These are phyloP conservation scores for Dicranocentrus wangi DNA, from an alignment of 2,888 invertebrate species.

Conservation along the genomic window DNA sequence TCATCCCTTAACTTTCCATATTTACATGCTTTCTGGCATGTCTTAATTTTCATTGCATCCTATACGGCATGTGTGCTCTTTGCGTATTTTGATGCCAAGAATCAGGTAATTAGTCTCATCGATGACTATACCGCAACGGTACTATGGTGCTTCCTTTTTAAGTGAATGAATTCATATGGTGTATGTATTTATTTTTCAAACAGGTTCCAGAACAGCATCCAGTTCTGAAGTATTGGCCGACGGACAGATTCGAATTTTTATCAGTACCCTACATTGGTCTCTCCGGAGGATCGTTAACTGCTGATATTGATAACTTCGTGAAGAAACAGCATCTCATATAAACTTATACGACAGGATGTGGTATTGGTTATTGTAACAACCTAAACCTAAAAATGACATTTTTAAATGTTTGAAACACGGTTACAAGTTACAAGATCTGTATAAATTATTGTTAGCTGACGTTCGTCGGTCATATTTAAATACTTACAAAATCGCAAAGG, in stretches of 20 bases:
- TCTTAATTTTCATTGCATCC: conserved; percentile 86
- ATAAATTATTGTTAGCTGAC: too few species aligned
- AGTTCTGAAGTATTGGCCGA: conserved; percentile 84
- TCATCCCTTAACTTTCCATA: conserved; percentile 86
- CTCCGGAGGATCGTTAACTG: conserved; percentile 42
- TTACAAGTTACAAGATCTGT: too few species aligned
- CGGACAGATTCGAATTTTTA: conserved; percentile 82
- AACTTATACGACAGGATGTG: not conserved
- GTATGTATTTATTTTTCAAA: not conserved
- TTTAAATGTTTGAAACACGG: too few species aligned
- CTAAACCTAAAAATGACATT: too few species aligned
- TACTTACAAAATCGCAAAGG: too few species aligned
- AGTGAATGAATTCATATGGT: not conserved
- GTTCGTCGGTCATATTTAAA: too few species aligned
- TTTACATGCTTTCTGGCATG: conserved; percentile 88
- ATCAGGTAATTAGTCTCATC: conserved; percentile 78
- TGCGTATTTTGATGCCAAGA: conserved; percentile 85
- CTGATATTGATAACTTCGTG: conserved; percentile 56
- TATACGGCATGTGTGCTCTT: conserved; percentile 86
- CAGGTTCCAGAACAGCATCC: conserved; percentile 81
- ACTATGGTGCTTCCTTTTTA: not conserved
- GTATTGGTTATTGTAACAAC: too few species aligned
- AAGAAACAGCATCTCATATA: conserved; percentile 64
- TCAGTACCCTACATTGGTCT: conserved; percentile 83
- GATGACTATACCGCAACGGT: not conserved